Base-by-base conservation (phyloP, 1,140 invertebrate species). In the Achroia grisella region DNA sequence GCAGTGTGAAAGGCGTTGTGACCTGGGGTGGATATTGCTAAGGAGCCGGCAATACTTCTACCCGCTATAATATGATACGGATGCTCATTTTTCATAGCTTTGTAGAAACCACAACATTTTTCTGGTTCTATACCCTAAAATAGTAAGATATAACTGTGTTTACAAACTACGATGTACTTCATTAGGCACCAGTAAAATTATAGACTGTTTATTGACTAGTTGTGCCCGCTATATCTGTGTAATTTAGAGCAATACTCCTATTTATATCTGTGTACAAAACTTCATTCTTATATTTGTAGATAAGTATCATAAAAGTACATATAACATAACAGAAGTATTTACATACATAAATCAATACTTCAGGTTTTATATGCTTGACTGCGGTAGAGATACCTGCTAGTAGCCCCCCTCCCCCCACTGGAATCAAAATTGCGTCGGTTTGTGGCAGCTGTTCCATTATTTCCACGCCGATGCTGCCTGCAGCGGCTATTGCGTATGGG, bases 391-490 rank as follows among this genome's bases (percentile, higher is more conserved):
- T 77, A 8, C 92, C 92, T 27, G 91, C 90, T 31, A 93, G 87
- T 1, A 93, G 74, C 10, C 92, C 91, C 9, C 90, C 92, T 1
- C 92, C 92, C 9, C 92, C 92, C 9, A 93, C 88, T 2, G 92
- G 92, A 1, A 93, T 87, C 6, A 89, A 55, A 0, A 89, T 75
- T 4, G 86, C 88, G 48, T 89, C 86, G 2, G 86, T 62, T 32
- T 87, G 71, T 2, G 73, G 78, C 10, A 89, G 69, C 68, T 93
- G 90, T 51, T 93, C 90, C 8, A 92, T 62, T 39, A 93, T 92
- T 73, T 93, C 92, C 36, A 93, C 63, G 8, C 91, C 92, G 58
- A 92, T 89, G 1, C 91, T 92, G 12, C 92, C 92, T 67, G 91
- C 89, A 1, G 90, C 92, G 34, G 91, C 91, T 47, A 93, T 82